These are phyloP conservation scores for Trachymyrmex cornetzi DNA, from an alignment of 1,140 invertebrate species.

Conservation along the genomic window DNA sequence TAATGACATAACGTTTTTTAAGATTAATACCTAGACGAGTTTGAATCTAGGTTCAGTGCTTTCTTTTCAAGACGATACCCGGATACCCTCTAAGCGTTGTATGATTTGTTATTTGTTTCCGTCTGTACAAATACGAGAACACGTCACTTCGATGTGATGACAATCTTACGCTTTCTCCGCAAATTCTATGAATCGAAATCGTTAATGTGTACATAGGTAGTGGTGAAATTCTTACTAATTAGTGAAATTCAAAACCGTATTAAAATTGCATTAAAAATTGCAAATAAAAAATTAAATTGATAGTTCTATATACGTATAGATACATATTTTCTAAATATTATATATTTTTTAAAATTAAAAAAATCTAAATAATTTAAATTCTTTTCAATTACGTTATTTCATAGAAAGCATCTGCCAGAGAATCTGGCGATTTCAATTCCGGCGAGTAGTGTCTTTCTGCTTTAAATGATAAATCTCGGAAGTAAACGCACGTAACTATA, in stretches of 20 bases:
- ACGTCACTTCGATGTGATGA: neutral
- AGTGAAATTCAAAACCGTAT: neutral
- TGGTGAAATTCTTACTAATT: neutral
- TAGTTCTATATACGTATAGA: neutral
- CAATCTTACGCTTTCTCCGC: constrained; percentile 74
- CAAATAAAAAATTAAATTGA: neutral
- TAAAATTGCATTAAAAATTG: too few relatives aligned
- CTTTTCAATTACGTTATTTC: neutral
- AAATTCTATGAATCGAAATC: constrained; percentile 58
- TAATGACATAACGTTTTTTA: neutral
- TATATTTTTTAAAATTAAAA: neutral
- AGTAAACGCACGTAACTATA: neutral
- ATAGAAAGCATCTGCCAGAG: neutral
- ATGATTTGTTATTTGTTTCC: neutral
- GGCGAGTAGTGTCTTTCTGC: neutral
- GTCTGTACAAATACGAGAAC: constrained; percentile 19
- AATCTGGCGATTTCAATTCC: constrained; percentile 43
- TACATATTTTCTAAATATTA: neutral
- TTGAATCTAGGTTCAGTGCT: neutral
- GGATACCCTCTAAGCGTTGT: neutral
- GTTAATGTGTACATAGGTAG: neutral
- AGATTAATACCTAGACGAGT: neutral
- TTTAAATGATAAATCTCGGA: neutral
- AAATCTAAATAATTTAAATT: neutral
- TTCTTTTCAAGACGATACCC: neutral